phyloP scores from a whole-genome alignment of 1,140 invertebrate genomes.

The Thalassaphorura encarpata region DNA sequence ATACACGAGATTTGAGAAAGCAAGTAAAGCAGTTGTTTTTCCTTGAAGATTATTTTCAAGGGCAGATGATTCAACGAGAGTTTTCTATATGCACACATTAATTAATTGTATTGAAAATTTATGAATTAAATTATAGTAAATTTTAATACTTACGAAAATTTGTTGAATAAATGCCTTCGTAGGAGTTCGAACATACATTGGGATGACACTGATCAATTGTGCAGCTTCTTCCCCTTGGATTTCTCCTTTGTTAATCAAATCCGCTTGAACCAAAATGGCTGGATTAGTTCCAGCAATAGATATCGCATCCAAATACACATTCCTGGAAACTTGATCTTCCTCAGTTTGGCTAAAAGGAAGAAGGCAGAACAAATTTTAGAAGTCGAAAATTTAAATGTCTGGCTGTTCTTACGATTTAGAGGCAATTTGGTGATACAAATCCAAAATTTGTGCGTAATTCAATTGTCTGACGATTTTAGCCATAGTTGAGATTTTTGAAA shows the following conservation, averaged over 20 bases:
- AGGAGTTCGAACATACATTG: constrained; percentile 29
- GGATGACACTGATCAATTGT: constrained; percentile 24
- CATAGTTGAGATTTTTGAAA: constrained; percentile 10
- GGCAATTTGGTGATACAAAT: constrained; percentile 13
- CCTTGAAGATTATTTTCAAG: constrained; percentile 14
- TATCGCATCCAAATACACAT: constrained; percentile 20
- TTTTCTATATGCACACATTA: too few species aligned
- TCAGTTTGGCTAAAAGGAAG: constrained; percentile 1
- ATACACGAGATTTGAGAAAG: constrained; percentile 26
- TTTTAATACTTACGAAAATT: constrained; percentile 14
- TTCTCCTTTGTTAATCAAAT: constrained; percentile 25
- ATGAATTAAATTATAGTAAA: too few species aligned
- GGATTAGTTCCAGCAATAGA: constrained; percentile 31
- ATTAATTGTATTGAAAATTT: too few species aligned
- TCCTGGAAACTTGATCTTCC: constrained; percentile 6
- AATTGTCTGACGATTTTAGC: background rate
- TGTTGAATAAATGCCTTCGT: constrained; percentile 25
- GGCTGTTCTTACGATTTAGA: constrained; percentile 6
- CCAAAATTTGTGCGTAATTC: constrained; percentile 24
- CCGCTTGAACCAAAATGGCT: background rate
- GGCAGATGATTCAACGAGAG: background rate
- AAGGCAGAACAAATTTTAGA: background rate
- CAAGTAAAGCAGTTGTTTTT: constrained; percentile 28
- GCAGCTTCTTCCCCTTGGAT: constrained; percentile 27
- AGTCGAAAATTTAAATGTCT: background rate